Base-by-base conservation (phyloP, 1,140 invertebrate species). In the Euura lappo region DNA sequence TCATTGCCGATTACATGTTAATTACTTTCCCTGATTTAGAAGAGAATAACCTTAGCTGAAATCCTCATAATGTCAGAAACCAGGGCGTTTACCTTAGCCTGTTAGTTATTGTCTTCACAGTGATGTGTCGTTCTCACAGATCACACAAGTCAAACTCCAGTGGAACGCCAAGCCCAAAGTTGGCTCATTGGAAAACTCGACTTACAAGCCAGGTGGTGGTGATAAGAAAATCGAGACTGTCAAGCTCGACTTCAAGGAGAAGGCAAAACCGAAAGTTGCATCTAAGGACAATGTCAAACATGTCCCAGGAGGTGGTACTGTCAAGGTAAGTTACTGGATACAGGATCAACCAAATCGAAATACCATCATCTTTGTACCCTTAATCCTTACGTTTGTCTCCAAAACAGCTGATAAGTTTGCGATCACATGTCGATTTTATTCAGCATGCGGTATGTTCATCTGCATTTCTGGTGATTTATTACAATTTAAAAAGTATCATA, bases 141-240 rank as follows among this genome's bases (percentile, higher is more conserved):
- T 96, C 79, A 87, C 92, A 74, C 92, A 94, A 80, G 93, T 95
- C 74, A 97, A 97, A 87, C 88, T 98, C 72, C 92, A 95, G 80
- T 98, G 97, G 96, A 96, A 95, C 78, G 96, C 95, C 1, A 96
- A 97, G 87, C 93, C 96, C 28, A 98, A 98, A 90, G 91, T 98
- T 72, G 97, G 96, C 44, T 98, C 97, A 1, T 86, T 98, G 76
- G 95, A 97, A n/a, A 98, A 99, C 84, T 91, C 95, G n/a, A 91
- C 92, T 4, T 94, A 99, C 86, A 97, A 94, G 82, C 95, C 97
- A 2, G 96, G 96, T 47, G 97, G 97, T 45, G 97, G 96, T 44
- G 94, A 96, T 78, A 96, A 96, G 85, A 98, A 97, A 89, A 96
- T 98, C 66, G 94, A 96, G 85, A 92, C 92, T 1, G 91, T 96